Evolutionary conservation across 2,888 invertebrate genomes (phyloP).

Genomic region (Geotrupes spiniger): DNA sequence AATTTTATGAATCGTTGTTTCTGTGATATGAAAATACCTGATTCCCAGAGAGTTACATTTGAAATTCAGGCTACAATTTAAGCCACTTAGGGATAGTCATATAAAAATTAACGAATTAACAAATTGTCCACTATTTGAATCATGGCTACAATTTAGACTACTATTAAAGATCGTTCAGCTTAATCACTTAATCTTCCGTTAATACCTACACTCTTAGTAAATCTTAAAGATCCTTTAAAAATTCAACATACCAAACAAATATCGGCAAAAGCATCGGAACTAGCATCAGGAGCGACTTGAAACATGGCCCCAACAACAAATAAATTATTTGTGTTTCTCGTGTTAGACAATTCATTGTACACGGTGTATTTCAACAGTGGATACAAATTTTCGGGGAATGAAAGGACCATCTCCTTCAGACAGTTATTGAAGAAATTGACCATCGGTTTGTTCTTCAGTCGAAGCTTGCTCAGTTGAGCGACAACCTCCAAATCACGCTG

Average conservation of each 20-base stretch:
- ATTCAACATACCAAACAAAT: conserved; percentile 74
- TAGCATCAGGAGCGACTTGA: conserved; percentile 76
- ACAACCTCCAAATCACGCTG: conserved; percentile 71
- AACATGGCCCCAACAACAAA: conserved; percentile 86
- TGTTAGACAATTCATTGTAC: conserved; percentile 91
- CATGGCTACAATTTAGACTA: no score
- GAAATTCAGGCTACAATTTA: no score
- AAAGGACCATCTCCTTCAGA: conserved; percentile 82
- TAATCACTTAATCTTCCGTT: no score
- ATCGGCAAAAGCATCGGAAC: conserved; percentile 80
- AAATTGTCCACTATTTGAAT: no score
- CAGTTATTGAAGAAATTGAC: conserved; percentile 86
- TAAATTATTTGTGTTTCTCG: conserved; percentile 93
- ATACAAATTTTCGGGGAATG: conserved; percentile 80
- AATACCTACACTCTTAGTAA: no score
- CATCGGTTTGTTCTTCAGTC: conserved; percentile 90
- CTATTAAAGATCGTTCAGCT: no score
- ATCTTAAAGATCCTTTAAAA: no score
- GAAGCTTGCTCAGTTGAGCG: conserved; percentile 81
- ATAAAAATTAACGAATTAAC: no score
- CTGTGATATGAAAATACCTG: no score
- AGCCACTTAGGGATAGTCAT: no score
- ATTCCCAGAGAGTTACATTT: no score
- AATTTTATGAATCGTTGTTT: no score
- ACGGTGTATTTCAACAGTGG: conserved; percentile 87